Evolutionary conservation across 30 jellyfish, hydroid and myxozoan genomes (phyloP), one percentile per base, ranked within the genome.

Genomic region (Turritopsis rubra): DNA sequence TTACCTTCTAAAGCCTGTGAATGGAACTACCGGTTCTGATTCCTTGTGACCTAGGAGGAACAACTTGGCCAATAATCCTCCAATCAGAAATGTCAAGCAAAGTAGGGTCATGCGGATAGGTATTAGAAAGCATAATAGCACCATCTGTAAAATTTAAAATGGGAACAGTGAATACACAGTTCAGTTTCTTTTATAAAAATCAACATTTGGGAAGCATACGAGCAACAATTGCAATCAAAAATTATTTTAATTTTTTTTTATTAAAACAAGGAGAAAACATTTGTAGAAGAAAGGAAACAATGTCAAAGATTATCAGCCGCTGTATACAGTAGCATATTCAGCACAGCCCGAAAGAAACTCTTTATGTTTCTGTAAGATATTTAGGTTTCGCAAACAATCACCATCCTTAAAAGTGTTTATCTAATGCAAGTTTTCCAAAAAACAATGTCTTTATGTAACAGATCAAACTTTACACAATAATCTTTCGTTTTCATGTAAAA

Each of bases 1-100:
- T 29, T 82, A 89, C 96, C 89, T 84, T 65, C 96, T 71, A 82
- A 53, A 72, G 30, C 93, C 93, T 1, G 84, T 81, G 73, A 84
- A 65, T 27, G 96, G 96, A 41, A 72, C 84, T 9, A 89, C 81
- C 21, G 81, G 83, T 18, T 73, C 81, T 31, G 72, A 72, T 19
- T 29, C 85, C 60, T 74, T 82, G 9, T 71, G 75, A 18, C 96
- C 96, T 25, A 89, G 0, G 65, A 84, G 79, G 71, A 79, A 80
- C 29, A 89, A 9, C 73, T 70, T 52, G 41, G 91, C 96, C 70
- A 89, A 81, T 20, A 85, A n/a, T 19, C 90, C 89, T 20, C 84
- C 94, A 71, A 79, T 4, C 17, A 72, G 24, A 30, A 89, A 52
- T 7, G 85, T 16, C 3, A 80, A 20, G 23, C 71, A 21, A 80